Conservation (phyloP, 2,888 invertebrate species). For the Chymomyza amoena region DNA sequence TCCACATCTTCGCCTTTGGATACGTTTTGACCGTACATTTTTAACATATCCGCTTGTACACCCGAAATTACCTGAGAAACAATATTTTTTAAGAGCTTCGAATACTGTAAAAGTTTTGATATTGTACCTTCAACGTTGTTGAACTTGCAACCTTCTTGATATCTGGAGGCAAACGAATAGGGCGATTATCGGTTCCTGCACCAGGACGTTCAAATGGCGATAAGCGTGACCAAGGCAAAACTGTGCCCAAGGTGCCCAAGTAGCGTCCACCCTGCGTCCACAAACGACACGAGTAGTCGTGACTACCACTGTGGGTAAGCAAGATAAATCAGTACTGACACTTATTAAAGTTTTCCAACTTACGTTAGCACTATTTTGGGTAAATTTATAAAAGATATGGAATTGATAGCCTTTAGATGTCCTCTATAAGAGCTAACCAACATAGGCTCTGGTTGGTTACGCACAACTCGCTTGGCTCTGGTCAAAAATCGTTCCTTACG, state of each 20-base stretch:
- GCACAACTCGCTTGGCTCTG: conserved; percentile 83
- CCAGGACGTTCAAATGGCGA: conserved; percentile 75
- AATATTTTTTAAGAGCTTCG: not conserved
- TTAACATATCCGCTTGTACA: conserved; percentile 28
- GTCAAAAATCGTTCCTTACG: conserved; percentile 84
- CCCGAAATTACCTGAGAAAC: conserved; percentile 40
- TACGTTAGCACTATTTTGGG: conserved; percentile 85
- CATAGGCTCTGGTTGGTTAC: conserved; percentile 82
- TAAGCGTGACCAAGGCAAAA: conserved; percentile 82
- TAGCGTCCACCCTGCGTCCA: conserved; percentile 87
- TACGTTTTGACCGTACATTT: conserved; percentile 19
- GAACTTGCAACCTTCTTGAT: conserved; percentile 86
- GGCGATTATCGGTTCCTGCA: conserved; percentile 74
- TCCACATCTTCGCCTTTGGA: conserved; percentile 23
- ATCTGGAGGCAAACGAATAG: conserved; percentile 85
- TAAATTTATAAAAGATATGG: conserved; percentile 84
- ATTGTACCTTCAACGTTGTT: conserved; percentile 85
- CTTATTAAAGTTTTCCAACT: conserved; percentile 19
- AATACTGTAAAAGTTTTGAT: no score
- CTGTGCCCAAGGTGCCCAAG: conserved; percentile 87
- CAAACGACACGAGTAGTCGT: conserved; percentile 86
- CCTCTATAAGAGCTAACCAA: conserved; percentile 86
- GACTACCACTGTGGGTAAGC: conserved; percentile 80
- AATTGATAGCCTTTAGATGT: conserved; percentile 85
- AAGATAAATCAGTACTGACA: not conserved